Conservation (phyloP, 2,113 vertebrate species). For the Rhineura floridana region DNA sequence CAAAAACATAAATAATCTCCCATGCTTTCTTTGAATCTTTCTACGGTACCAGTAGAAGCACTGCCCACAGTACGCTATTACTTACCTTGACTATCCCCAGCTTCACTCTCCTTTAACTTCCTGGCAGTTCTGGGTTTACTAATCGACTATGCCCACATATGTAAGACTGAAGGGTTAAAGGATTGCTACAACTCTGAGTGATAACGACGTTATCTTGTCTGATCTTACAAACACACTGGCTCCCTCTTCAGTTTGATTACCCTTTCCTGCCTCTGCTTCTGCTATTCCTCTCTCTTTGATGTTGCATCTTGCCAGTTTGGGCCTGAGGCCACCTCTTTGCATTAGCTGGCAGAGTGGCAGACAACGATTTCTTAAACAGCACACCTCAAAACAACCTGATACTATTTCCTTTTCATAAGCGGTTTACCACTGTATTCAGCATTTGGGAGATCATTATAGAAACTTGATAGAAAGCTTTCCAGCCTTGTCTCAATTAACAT, state of each 20-base stretch:
- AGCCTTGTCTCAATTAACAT: slow-evolving; percentile 54
- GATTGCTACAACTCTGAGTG: not conserved
- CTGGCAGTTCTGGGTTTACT: not conserved
- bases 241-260: rapidly evolving
- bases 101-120: not conserved
- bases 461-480: slow-evolving; percentile 56
- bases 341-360: rapidly evolving
- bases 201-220: not conserved
- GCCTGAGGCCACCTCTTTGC: not conserved
- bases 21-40: not conserved
- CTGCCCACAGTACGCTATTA: not conserved
- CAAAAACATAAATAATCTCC: not conserved
- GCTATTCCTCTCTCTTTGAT: not conserved
- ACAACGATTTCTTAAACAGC: not conserved
- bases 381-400: not conserved
- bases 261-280: rapidly evolving
- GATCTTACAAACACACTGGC: not conserved
- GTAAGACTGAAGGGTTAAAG: not conserved
- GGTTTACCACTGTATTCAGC: not conserved
- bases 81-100: not conserved
- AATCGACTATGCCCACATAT: no score
- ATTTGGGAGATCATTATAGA: slow-evolving; percentile 44
- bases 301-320: not conserved
- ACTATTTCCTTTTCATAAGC: slow-evolving; percentile 46
- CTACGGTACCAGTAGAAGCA: not conserved